Conservation (phyloP, 2,888 invertebrate species). For the Calephelis perditalis region DNA sequence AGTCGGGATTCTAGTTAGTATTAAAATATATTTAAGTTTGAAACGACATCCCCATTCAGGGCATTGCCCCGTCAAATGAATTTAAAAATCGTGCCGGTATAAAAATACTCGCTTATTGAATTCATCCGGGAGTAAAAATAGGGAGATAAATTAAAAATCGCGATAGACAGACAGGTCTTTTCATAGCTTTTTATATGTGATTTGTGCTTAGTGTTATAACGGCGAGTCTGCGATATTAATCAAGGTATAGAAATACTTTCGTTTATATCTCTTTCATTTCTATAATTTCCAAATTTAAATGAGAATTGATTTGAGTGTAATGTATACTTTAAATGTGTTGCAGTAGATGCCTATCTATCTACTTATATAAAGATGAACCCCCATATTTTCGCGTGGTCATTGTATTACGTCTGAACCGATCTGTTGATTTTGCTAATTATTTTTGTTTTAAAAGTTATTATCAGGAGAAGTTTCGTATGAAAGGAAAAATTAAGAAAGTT, state of each 20-base stretch:
- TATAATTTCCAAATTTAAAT: too few species aligned
- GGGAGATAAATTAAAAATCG: conserved; percentile 10
- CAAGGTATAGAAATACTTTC: background rate
- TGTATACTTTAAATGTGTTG: too few species aligned
- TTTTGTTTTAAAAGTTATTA: too few species aligned
- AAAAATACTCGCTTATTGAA: conserved; percentile 9
- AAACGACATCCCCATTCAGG: background rate
- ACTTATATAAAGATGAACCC: rapidly evolving
- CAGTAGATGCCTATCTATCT: too few species aligned
- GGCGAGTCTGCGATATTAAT: background rate
- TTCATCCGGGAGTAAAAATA: conserved; percentile 5
- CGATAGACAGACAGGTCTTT: conserved; percentile 6
- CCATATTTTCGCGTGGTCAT: too few species aligned
- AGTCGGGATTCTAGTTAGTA: background rate
- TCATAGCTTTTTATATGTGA: conserved; percentile 1
- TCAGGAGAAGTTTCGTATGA: too few species aligned
- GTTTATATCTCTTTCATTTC: too few species aligned
- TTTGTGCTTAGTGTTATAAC: background rate
- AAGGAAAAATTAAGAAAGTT: rapidly evolving
- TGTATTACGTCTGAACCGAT: too few species aligned
- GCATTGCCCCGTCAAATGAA: conserved; percentile 5
- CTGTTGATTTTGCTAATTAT: too few species aligned
- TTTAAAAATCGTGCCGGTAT: conserved; percentile 3
- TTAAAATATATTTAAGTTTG: conserved; percentile 1
- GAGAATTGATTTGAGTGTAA: too few species aligned